Conservation (phyloP, 2,113 vertebrate species). For the Etheostoma spectabile region DNA sequence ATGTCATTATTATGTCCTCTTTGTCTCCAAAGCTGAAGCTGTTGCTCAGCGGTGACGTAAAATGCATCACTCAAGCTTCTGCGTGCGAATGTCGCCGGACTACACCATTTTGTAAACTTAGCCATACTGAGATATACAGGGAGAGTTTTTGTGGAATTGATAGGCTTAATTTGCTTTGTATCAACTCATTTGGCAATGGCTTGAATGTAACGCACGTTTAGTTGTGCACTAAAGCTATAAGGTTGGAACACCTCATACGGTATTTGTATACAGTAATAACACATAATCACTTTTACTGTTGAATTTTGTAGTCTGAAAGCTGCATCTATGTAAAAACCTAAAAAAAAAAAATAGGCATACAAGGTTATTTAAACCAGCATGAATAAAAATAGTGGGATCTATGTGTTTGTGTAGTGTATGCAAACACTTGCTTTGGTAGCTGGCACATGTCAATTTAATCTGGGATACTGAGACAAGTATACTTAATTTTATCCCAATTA, state of each 20-base stretch:
- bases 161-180: no score
- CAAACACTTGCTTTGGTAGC: conserved; percentile 23
- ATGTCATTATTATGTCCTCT: no score
- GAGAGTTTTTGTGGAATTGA: no score
- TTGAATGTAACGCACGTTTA: no score
- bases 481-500: conserved; percentile 40
- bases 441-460: conserved; percentile 33
- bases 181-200: no score
- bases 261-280: neutral
- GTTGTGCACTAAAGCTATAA: no score
- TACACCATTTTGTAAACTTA: no score
- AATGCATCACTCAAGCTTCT: no score
- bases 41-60: no score
- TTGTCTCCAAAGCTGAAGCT: no score
- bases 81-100: no score
- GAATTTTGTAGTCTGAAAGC: neutral
- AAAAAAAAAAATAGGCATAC: neutral
- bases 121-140: no score
- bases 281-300: neutral
- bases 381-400: conserved; percentile 1
- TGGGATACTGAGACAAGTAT: conserved; percentile 41
- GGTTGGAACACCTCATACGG: neutral
- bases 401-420: conserved; percentile 16
- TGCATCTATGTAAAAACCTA: neutral
- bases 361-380: neutral